Evolutionary conservation across 2,888 invertebrate genomes (phyloP), one percentile per base, ranked within the genome.

Genomic region (Cetonia aurata): DNA sequence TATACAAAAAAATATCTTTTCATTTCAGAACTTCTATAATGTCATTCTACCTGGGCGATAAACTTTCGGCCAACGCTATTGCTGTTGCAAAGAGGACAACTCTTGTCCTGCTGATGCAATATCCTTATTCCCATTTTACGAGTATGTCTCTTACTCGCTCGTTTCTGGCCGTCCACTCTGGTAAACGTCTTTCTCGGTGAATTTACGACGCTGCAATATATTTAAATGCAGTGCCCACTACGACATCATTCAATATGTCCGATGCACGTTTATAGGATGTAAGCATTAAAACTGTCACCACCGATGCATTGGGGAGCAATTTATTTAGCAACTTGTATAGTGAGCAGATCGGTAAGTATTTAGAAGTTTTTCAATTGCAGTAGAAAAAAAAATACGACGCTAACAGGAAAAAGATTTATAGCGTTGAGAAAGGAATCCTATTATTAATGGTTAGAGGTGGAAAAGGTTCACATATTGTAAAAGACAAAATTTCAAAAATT

Each of bases 141-240:
- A n/a, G n/a, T n/a, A 65, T 65, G 62, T 41, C 13, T 48, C 62
- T 48, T 50, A 37, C 50, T 65, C 37, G 41, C 12, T 65, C 50
- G 37, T 50, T 15, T 50, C 50, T 46, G 50, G 50, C 62, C 37
- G 37, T 37, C 37, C 31, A 17, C 62, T 37, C 37, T 48, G 50
- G 37, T 65, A 65, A 65, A 65, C 13, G 62, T 65, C 50, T 50
- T 48, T 65, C 50, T 50, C 62, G 17, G 62, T 50, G 37, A 65
- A 65, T 65, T 65, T 65, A 65, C 62, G 62, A 33, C 50, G 37
- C 50, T 48, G 50, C 62, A 65, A 65, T 65, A 65, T 65, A 65
- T 65, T 65, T 65, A 65, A 65, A 65, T 65, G 62, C 41, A 50
- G 62, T 65, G 62, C 62, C 62, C 50, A 41, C 62, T 65, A 19